Evolutionary conservation across 2,888 invertebrate genomes (phyloP).

Genomic region (Molanna angustata): DNA sequence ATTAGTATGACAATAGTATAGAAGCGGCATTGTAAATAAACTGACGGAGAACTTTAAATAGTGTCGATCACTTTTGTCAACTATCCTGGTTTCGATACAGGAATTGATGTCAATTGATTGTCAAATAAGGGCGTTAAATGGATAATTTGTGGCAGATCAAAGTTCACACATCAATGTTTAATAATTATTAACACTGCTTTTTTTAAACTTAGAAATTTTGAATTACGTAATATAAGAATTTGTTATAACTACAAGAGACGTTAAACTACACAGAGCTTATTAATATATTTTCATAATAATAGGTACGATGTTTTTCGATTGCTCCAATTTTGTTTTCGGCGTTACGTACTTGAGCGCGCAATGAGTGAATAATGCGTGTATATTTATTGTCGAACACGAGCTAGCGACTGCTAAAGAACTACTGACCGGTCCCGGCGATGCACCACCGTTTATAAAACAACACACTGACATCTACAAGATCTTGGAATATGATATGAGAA

Average conservation of each 20-base stretch:
- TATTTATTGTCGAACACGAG: too few relatives aligned
- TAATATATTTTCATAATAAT: too few relatives aligned
- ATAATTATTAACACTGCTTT: too few relatives aligned
- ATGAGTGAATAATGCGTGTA: not conserved
- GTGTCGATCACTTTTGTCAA: not conserved
- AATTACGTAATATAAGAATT: not conserved
- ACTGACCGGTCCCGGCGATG: constrained; percentile 17
- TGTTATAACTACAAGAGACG: too few relatives aligned
- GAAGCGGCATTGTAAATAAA: not conserved
- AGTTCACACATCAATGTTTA: too few relatives aligned
- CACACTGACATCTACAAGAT: not conserved
- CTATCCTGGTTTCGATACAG: not conserved
- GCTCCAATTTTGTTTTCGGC: constrained; percentile 11
- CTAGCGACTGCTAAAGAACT: constrained; percentile 10
- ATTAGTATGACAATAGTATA: not conserved
- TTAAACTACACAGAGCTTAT: too few relatives aligned
- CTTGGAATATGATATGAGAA: not conserved
- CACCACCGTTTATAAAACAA: constrained; percentile 18
- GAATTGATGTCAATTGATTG: constrained; percentile 16
- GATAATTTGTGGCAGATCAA: constrained; percentile 2
- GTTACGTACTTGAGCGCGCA: not conserved
- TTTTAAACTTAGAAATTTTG: not conserved
- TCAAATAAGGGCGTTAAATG: constrained; percentile 10
- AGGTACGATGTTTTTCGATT: constrained; percentile 10
- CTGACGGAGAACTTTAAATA: not conserved